Conservation (phyloP, 2,797 vertebrate species). For the Ibycter americanus region DNA sequence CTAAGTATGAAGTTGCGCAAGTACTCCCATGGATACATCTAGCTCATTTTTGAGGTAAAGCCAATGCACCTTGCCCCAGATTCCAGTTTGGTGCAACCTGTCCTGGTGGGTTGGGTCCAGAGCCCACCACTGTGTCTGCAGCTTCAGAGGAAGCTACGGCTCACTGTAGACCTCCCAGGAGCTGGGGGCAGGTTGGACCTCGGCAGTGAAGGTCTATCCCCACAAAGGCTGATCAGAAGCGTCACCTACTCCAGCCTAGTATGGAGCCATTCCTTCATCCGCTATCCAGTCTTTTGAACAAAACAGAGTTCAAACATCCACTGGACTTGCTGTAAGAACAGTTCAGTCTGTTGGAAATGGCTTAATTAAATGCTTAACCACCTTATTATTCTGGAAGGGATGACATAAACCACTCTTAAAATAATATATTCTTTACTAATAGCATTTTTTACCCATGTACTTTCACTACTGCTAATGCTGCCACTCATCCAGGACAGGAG, state of each 20-base stretch:
- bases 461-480: neutral
- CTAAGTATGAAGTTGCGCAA: neutral
- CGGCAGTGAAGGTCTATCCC: neutral
- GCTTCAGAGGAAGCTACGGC: neutral
- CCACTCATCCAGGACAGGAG: neutral
- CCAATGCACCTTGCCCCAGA: accelerated
- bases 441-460: neutral
- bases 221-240: neutral
- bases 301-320: neutral
- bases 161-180: neutral
- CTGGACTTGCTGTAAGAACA: neutral
- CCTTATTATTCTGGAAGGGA: neutral
- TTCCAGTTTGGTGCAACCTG: neutral
- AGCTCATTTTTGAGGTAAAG: neutral
- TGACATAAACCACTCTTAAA: neutral
- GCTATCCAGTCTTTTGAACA: neutral
- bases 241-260: neutral
- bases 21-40: neutral
- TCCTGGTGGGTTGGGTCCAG: neutral
- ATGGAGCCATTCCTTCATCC: neutral
- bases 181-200: neutral
- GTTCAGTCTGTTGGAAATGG: neutral
- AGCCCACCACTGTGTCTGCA: neutral
- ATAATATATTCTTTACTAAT: neutral
- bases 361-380: accelerated